Evolutionary conservation across 2,888 invertebrate genomes (phyloP).

Genomic region (Eupeodes luniger): DNA sequence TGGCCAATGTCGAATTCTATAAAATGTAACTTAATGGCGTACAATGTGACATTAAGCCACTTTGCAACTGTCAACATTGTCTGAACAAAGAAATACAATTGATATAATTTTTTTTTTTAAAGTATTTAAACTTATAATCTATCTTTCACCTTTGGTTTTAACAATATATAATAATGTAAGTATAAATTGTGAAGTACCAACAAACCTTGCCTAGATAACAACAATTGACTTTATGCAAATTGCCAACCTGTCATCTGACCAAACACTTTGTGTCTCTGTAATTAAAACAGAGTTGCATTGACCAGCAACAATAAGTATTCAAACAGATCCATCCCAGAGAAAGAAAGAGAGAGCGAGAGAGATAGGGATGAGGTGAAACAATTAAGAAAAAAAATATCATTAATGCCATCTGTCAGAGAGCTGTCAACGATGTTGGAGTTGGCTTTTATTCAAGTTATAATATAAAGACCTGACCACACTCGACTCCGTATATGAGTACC

Average conservation of each 20-base stretch:
- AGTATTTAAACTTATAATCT: conserved; percentile 13
- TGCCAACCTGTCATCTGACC: conserved; percentile 13
- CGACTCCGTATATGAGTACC: too few species aligned
- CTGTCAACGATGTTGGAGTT: conserved; percentile 11
- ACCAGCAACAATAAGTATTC: background rate
- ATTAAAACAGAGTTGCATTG: conserved; percentile 22
- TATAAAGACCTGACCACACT: background rate
- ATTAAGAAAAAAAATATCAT: background rate
- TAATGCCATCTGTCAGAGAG: conserved; percentile 17
- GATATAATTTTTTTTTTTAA: background rate
- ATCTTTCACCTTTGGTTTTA: conserved; percentile 2
- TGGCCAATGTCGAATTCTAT: background rate
- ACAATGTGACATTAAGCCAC: conserved; percentile 9
- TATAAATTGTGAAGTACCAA: background rate
- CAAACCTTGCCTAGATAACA: background rate
- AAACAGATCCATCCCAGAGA: background rate
- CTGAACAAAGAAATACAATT: background rate
- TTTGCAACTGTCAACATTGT: conserved; percentile 9
- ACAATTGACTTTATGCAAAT: background rate
- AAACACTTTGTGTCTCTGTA: background rate
- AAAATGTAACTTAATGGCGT: background rate
- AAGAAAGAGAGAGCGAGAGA: too few species aligned
- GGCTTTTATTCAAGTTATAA: conserved; percentile 19
- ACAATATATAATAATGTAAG: background rate
- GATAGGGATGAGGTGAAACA: background rate